A percentile compares a stretch with the other conserved stretches of the same genome.
phyloP scores from a whole-genome alignment of 2,888 invertebrate species.

The Euphydryas editha region DNA sequence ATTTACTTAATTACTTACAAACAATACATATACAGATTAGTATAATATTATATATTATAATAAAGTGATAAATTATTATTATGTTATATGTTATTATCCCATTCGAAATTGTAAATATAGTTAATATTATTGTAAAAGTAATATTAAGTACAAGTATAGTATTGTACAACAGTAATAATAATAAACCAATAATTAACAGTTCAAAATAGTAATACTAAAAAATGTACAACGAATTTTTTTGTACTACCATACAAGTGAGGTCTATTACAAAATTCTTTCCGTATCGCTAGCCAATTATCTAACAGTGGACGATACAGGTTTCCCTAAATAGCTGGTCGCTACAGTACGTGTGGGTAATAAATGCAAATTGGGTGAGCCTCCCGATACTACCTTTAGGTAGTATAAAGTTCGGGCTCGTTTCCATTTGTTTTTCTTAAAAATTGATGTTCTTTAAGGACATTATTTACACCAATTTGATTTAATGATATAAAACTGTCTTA shows the following conservation, averaged over 20 bases:
- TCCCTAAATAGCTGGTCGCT: slow-evolving; percentile 55
- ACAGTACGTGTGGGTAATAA: slow-evolving; percentile 64
- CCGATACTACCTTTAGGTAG: slow-evolving; percentile 42
- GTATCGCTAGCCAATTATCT: slow-evolving; percentile 42
- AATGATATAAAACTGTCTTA: too few species aligned
- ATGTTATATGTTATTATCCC: too few species aligned
- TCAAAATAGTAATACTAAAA: background rate
- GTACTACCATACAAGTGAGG: slow-evolving; percentile 9
- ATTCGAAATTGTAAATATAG: too few species aligned
- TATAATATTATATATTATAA: too few species aligned
- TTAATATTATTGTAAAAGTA: too few species aligned
- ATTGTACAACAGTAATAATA: too few species aligned
- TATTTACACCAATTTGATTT: too few species aligned
- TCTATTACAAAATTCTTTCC: slow-evolving; percentile 30
- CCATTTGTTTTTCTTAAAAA: slow-evolving; percentile 20
- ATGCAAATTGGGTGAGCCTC: slow-evolving; percentile 65
- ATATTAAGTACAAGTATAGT: too few species aligned
- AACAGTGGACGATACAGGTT: slow-evolving; percentile 49
- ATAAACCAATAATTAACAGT: too few species aligned
- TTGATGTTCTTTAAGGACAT: background rate
- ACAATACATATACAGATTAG: too few species aligned
- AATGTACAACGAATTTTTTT: slow-evolving; percentile 1
- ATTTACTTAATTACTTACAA: too few species aligned
- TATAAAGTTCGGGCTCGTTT: slow-evolving; percentile 33
- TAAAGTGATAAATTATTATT: too few species aligned